Base-by-base conservation (phyloP, 2,888 invertebrate species). In the Eupithecia pulchellata region DNA sequence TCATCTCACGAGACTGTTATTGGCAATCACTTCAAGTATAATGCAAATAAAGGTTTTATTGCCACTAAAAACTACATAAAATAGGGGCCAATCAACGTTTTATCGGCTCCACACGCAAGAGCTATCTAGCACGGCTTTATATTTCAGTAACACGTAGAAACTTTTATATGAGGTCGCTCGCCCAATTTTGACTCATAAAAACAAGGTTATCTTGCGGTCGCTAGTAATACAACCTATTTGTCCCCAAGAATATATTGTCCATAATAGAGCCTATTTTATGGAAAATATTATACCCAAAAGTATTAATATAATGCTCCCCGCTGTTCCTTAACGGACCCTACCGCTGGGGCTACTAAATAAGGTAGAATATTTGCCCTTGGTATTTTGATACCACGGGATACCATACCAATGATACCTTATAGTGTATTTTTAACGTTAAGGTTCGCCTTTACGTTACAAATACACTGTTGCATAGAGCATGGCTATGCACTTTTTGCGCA, bases 301-400 rank as follows among this genome's bases (percentile, higher is more conserved):
- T 79, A 81, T 79, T 79, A 79, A 79, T 81, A 77, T 74, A 76
- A 77, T 68, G 64, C 76, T 61, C 67, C 77, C 75, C 71, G 76
- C 74, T 76, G 78, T 75, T 76, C 61, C 74, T 66, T 70, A 68
- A 64, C 75, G 71, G 78, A 74, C 74, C 74, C 66, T 69, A 72
- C 66, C 75, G 72, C 67, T 65, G 57, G 60, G 57, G 71, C 72
- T 73, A 69, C 70, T 78, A 75, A 77, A 70, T 69, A 76, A 66
- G 63, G 62, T 64, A 71, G 58, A 64, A 69, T 39, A 62, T 65
- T 36, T 52, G 55, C 52, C 36, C n/a, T n/a, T n/a, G n/a, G n/a
- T n/a, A n/a, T n/a, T n/a, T n/a, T n/a, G n/a, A n/a, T n/a, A n/a
- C n/a, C n/a, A n/a, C n/a, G n/a, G n/a, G n/a, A n/a, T n/a, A n/a